phyloP scores from a whole-genome alignment of 2,888 invertebrate genomes.

The Tenodera sinensis region DNA sequence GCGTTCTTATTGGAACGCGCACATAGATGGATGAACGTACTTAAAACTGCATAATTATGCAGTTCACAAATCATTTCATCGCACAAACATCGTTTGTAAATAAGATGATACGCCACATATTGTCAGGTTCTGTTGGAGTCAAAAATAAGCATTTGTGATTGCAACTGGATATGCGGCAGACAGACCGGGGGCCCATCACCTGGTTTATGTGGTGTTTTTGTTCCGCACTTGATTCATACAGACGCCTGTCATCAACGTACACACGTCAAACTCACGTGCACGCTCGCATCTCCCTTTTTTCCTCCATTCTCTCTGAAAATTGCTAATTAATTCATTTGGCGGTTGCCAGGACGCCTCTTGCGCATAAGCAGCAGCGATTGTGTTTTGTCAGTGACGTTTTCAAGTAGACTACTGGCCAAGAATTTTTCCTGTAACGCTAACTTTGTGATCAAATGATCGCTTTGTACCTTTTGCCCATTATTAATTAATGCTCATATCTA shows the following conservation, averaged over 20 bases:
- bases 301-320: neutral
- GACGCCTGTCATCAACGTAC: neutral
- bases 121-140: too few relatives aligned
- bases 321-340: slow-evolving; percentile 15
- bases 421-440: slow-evolving; percentile 2
- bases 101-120: too few relatives aligned
- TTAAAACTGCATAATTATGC: too few relatives aligned
- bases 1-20: too few relatives aligned
- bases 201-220: too few relatives aligned
- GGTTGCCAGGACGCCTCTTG: neutral
- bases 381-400: slow-evolving; percentile 1
- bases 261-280: neutral
- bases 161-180: too few relatives aligned
- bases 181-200: too few relatives aligned
- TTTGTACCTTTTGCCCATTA: neutral
- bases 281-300: neutral
- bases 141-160: too few relatives aligned
- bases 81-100: too few relatives aligned
- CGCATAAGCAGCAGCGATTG: neutral
- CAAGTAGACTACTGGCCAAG: neutral
- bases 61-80: too few relatives aligned
- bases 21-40: too few relatives aligned
- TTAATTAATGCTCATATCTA: neutral
- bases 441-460: neutral
- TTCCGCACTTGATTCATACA: slow-evolving; percentile 7